Percentiles rank a stretch among this genome's conserved stretches.
These are phyloP conservation scores for Actinostola sp. DNA, from an alignment of 92 coral and sea anemone genomes.

Conservation along the genomic window DNA sequence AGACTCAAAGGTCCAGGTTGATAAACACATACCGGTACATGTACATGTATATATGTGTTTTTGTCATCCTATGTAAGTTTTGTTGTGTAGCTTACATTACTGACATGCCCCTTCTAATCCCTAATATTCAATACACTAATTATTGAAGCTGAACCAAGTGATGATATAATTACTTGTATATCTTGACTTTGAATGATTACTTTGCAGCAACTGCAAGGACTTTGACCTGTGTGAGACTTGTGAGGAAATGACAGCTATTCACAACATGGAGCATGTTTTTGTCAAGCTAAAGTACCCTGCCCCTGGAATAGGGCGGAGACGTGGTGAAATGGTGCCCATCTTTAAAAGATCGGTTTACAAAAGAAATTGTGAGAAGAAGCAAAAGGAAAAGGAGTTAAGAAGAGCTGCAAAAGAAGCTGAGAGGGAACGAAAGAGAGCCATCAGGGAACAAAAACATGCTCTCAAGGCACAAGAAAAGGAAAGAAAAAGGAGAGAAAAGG, in stretches of 20 bases:
- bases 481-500: constrained; percentile 26
- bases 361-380: constrained; percentile 36
- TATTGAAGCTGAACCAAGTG: too few relatives aligned
- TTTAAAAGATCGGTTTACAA: constrained; percentile 71
- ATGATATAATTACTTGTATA: too few relatives aligned
- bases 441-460: constrained; percentile 20
- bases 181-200: too few relatives aligned
- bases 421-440: constrained; percentile 39
- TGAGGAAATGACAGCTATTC: constrained; percentile 71
- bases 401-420: constrained; percentile 65
- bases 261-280: constrained; percentile 74
- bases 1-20: too few relatives aligned
- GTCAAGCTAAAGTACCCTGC: constrained; percentile 73
- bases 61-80: too few relatives aligned
- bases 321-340: constrained; percentile 93
- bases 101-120: too few relatives aligned
- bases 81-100: too few relatives aligned
- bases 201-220: constrained; percentile 80
- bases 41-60: too few relatives aligned
- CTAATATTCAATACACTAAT: too few relatives aligned
- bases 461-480: constrained; percentile 26
- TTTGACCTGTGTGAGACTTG: constrained; percentile 92
- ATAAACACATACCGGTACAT: too few relatives aligned
- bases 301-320: constrained; percentile 80
- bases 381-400: constrained; percentile 46